phyloP scores from a whole-genome alignment of 2,888 invertebrate genomes.

The Nemurella pictetii region DNA sequence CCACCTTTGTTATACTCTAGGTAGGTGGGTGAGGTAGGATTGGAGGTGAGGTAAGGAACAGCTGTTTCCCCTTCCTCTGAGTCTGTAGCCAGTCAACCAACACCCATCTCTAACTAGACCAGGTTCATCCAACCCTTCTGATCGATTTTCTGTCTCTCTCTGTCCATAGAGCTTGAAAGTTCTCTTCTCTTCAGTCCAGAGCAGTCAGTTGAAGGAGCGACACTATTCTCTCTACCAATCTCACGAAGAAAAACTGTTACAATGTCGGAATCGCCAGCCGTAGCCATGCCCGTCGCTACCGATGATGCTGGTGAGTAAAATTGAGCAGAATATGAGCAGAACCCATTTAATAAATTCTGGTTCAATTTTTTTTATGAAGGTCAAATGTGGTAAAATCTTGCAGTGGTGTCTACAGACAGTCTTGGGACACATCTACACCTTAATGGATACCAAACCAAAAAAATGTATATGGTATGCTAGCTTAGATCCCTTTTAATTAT shows the following conservation, averaged over 20 bases:
- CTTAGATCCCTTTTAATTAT: too few relatives aligned
- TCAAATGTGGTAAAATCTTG: too few relatives aligned
- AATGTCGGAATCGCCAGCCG: not conserved
- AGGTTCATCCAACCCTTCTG: constrained; percentile 18
- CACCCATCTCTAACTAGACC: not conserved
- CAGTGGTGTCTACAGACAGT: too few relatives aligned
- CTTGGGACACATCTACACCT: too few relatives aligned
- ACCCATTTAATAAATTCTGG: too few relatives aligned
- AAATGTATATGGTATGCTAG: too few relatives aligned
- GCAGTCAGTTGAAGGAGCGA: not conserved
- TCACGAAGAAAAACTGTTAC: not conserved
- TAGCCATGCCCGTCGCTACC: not conserved
- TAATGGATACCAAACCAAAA: too few relatives aligned
- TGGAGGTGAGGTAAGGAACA: not conserved
- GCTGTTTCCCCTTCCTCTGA: not conserved
- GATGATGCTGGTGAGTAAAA: not conserved
- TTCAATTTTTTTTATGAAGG: too few relatives aligned
- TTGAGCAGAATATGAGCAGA: not conserved
- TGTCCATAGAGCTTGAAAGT: not conserved
- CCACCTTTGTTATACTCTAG: too few relatives aligned
- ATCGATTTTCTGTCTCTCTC: constrained; percentile 20
- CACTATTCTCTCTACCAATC: not conserved
- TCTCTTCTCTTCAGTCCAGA: not conserved
- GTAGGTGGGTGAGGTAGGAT: not conserved
- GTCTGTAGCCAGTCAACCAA: not conserved